Evolutionary conservation across 2,113 vertebrate genomes (phyloP), one percentile per base, ranked within the genome.

Genomic region (Arenaria interpres): DNA sequence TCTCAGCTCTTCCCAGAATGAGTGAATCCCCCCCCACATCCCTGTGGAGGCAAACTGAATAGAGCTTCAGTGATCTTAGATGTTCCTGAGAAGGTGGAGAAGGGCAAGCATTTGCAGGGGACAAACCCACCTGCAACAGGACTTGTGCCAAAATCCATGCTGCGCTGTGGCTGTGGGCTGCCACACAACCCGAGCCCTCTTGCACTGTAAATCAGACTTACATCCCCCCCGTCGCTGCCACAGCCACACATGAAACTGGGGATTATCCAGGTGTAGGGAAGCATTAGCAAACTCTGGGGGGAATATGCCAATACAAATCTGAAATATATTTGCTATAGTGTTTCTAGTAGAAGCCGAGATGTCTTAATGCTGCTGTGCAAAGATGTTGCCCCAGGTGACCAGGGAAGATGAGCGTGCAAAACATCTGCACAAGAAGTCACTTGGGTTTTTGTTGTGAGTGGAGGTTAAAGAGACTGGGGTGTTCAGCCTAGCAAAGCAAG

Each of bases 111-210:
- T 39, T 37, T 56, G 67, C 27, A 50, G 32, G 33, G 48, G 53
- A 39, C 45, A n/a, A 85, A 39, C 24, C 46, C 33, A 45, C 10
- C 69, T 85, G 68, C 3, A 12, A 4, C 0, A 33, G 48, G 48
- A 10, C 41, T 56, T 28, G 7, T 43, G 27, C 37, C 43, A 25
- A 64, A 69, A 43, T 2, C 17, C 19, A 2, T 12, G 43, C 25
- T 80, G 22, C 0, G 7, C 43, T 6, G 0, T 21, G 35, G n/a
- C 3, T 41, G 14, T 37, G 54, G 19, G 57, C 67, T 80, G 43
- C 56, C n/a, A 7, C 1, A 7, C 18, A 21, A 6, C 28, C 28
- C 1, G 1, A n/a, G 46, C 43, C 45, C 5, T 23, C 2, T 2
- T 19, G 37, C 18, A 8, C 35, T 3, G 24, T 51, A 35, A 63